Evolutionary conservation across 2,113 vertebrate species (phyloP).

Genomic region (Patagioenas fasciata): DNA sequence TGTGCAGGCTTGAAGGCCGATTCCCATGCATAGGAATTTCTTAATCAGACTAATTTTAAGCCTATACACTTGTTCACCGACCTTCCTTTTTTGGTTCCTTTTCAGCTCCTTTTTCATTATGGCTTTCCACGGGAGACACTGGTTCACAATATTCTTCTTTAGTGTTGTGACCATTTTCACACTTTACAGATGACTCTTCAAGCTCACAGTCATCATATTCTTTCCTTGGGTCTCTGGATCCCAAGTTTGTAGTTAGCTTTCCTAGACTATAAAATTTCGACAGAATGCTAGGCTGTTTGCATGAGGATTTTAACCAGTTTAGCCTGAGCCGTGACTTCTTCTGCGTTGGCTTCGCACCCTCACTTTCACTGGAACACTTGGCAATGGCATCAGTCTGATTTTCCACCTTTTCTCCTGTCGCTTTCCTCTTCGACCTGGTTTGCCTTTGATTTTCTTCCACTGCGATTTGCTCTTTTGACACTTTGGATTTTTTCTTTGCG

Average conservation of each 20-base stretch:
- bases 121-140: conserved; percentile 10
- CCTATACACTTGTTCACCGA: conserved; percentile 56
- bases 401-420: conserved; percentile 73
- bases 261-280: conserved; percentile 93
- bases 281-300: conserved; percentile 95
- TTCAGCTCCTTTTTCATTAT: conserved; percentile 58
- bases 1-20: not conserved
- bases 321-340: conserved; percentile 84
- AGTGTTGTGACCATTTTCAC: not conserved
- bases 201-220: conserved; percentile 52
- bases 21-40: not conserved
- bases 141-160: conserved; percentile 38
- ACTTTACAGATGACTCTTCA: conserved; percentile 52
- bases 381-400: conserved; percentile 38
- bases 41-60: not conserved
- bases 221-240: conserved; percentile 72
- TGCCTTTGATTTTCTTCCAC: conserved; percentile 78
- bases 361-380: conserved; percentile 53
- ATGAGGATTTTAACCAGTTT: conserved; percentile 86
- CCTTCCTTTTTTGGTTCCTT: conserved; percentile 72
- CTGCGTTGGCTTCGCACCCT: conserved; percentile 72
- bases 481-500: conserved; percentile 90
- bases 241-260: conserved; percentile 78
- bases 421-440: conserved; percentile 93
- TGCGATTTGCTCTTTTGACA: conserved; percentile 78